Conservation (phyloP, 2,888 invertebrate species). For the Heliconius ethilla region DNA sequence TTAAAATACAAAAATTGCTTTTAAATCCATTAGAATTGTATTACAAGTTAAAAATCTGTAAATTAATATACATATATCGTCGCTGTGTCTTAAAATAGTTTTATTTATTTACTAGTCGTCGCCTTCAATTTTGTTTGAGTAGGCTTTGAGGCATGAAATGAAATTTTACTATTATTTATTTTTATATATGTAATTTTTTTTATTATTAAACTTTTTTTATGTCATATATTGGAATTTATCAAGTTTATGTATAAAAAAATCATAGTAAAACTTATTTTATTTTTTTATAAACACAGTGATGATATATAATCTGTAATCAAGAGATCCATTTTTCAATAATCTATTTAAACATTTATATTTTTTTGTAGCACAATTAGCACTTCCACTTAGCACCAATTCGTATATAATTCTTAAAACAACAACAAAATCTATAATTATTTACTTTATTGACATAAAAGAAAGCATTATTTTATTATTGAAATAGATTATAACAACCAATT, state of each 20-base stretch:
- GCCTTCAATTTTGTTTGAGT: no score
- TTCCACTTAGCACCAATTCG: slow-evolving; percentile 48
- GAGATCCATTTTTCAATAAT: slow-evolving; percentile 22
- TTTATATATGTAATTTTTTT: no score
- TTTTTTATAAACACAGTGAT: neutral
- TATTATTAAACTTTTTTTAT: no score
- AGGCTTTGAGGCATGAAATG: no score
- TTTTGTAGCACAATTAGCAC: slow-evolving; percentile 35
- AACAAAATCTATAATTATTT: slow-evolving; percentile 25
- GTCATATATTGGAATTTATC: no score
- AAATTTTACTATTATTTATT: no score
- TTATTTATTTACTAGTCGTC: no score
- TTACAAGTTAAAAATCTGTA: slow-evolving; percentile 5
- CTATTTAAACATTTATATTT: slow-evolving; percentile 12
- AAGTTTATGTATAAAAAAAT: neutral
- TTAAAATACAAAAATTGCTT: slow-evolving; percentile 22
- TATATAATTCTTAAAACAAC: slow-evolving; percentile 28
- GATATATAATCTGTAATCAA: slow-evolving; percentile 13
- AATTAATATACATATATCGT: neutral
- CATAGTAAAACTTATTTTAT: neutral
- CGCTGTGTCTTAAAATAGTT: neutral
- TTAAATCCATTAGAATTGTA: slow-evolving; percentile 7
- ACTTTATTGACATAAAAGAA: slow-evolving; percentile 4
- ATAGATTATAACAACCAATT: neutral
- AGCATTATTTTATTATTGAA: neutral